A percentile compares a stretch with the other conserved stretches of the same genome.
Evolutionary conservation across 2,797 vertebrate genomes (phyloP).

Genomic region (Xenops minutus): DNA sequence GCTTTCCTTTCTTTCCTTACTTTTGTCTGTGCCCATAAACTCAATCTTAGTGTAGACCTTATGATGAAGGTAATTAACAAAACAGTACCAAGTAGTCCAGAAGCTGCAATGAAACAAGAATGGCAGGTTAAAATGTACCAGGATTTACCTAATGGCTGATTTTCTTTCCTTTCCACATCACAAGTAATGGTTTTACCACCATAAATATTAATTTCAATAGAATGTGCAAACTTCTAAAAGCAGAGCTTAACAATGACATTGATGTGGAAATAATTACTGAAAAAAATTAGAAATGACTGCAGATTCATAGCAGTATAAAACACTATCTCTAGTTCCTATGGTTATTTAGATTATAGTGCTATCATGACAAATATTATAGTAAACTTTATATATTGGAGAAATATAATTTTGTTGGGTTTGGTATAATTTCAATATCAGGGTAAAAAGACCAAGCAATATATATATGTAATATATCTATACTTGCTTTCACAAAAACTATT

Average conservation of each 20-base stretch:
- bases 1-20: neutral
- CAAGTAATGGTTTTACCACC: neutral
- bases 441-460: neutral
- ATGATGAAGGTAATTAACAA: neutral
- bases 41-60: neutral
- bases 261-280: neutral
- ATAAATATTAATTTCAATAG: neutral
- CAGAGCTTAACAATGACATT: neutral
- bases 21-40: neutral
- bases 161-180: neutral
- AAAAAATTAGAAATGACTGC: neutral
- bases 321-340: neutral
- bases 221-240: neutral
- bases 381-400: neutral
- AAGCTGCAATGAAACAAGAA: neutral
- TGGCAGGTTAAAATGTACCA: neutral
- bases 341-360: neutral
- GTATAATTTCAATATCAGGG: neutral
- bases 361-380: neutral
- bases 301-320: neutral
- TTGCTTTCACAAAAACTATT: neutral
- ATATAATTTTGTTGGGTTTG: neutral
- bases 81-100: neutral
- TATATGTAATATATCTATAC: neutral
- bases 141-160: neutral